Conservation (phyloP, 2,797 vertebrate genomes). For the Tadarida brasiliensis region DNA sequence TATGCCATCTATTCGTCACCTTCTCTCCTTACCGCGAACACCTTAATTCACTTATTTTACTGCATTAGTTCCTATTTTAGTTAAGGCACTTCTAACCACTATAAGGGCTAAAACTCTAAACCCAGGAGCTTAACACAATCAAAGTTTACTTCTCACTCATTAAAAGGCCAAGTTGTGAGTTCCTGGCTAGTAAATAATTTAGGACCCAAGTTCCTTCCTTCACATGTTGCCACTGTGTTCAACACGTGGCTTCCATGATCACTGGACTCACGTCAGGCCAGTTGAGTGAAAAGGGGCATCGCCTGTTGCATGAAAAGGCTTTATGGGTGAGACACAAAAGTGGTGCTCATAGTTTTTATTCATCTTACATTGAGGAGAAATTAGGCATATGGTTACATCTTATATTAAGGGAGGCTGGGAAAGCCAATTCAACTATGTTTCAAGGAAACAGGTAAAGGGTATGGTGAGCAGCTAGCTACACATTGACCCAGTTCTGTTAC, state of each 20-base stretch:
- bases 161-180: not conserved
- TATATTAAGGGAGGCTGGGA: not conserved
- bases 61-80: not conserved
- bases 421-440: not conserved
- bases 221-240: not conserved
- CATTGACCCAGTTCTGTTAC: not conserved
- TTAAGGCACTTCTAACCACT: not conserved
- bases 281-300: not conserved
- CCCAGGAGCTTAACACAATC: not conserved
- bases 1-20: not conserved
- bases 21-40: not conserved
- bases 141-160: not conserved
- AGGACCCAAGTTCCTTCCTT: not conserved
- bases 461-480: not conserved
- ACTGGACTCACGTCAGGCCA: not conserved
- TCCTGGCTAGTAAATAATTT: conserved; percentile 19
- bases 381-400: not conserved
- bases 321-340: not conserved
- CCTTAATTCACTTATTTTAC: not conserved
- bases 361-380: not conserved
- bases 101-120: not conserved
- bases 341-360: not conserved
- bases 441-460: not conserved
- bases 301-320: not conserved
- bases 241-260: not conserved